A percentile compares a stretch with the other conserved stretches of the same genome.
Evolutionary conservation across 2,797 vertebrate species (phyloP).

Genomic region (Buceros bicornis): DNA sequence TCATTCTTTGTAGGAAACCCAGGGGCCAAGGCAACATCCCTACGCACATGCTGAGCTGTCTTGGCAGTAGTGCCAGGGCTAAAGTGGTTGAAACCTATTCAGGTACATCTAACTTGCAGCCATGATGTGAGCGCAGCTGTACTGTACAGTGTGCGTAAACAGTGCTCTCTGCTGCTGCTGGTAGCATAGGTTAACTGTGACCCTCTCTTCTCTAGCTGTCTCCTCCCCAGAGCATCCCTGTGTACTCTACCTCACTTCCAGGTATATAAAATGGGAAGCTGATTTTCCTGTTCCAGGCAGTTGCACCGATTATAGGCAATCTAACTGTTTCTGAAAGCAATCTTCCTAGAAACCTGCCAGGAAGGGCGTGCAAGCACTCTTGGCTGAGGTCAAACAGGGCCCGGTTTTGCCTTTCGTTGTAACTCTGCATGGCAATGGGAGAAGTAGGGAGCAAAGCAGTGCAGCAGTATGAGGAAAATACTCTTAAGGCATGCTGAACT

Average conservation of each 20-base stretch:
- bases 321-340: background rate
- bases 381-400: background rate
- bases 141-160: fast-evolving
- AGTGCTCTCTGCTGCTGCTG: fast-evolving
- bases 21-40: background rate
- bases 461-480: background rate
- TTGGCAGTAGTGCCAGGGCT: fast-evolving
- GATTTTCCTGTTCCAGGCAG: background rate
- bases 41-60: background rate
- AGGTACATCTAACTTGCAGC: fast-evolving
- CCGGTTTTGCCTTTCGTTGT: background rate
- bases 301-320: background rate
- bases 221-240: background rate
- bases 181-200: background rate
- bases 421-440: background rate
- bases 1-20: background rate
- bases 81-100: background rate
- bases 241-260: background rate
- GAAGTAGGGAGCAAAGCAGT: background rate
- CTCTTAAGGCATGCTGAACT: background rate
- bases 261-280: background rate
- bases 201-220: background rate
- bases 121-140: fast-evolving
- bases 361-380: background rate
- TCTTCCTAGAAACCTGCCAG: background rate